A percentile compares a stretch with the other conserved stretches of the same genome.
Conservation (phyloP, 2,797 vertebrate genomes). For the Anguilla obscura region DNA sequence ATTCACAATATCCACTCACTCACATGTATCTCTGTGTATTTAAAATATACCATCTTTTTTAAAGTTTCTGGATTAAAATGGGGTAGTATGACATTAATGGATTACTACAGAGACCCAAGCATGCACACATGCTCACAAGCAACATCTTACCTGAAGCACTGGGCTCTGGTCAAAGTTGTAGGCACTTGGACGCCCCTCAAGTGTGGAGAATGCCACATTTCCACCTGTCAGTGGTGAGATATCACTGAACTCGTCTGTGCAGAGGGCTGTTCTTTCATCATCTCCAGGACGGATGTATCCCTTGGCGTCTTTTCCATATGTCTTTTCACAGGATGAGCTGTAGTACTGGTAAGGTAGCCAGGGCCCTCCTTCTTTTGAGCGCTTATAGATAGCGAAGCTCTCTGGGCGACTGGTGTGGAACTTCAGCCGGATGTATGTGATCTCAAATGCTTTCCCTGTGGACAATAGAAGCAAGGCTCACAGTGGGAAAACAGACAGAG, state of each 20-base stretch:
- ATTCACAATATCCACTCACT: background rate
- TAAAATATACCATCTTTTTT: background rate
- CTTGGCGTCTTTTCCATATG: conserved; percentile 69
- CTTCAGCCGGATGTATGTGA: conserved; percentile 89
- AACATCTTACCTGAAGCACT: conserved; percentile 77
- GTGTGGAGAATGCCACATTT: conserved; percentile 93
- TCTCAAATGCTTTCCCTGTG: conserved; percentile 91
- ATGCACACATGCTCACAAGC: background rate
- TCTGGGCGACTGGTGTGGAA: conserved; percentile 94
- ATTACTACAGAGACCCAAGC: background rate
- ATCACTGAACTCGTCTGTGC: conserved; percentile 92
- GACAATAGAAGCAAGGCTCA: background rate
- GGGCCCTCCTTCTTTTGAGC: conserved; percentile 63
- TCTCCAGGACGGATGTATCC: conserved; percentile 77
- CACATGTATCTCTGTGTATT: background rate
- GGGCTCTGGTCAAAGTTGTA: conserved; percentile 90
- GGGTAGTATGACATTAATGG: background rate
- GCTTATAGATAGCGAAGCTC: conserved; percentile 93
- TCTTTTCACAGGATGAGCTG: conserved; percentile 84
- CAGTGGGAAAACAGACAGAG: background rate
- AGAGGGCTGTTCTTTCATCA: conserved; percentile 82
- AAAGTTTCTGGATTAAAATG: background rate
- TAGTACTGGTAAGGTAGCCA: conserved; percentile 95
- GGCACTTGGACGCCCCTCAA: conserved; percentile 90
- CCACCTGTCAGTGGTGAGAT: conserved; percentile 92